phyloP scores from a whole-genome alignment of 2,797 vertebrate species.

The Sebastes nivosus region DNA sequence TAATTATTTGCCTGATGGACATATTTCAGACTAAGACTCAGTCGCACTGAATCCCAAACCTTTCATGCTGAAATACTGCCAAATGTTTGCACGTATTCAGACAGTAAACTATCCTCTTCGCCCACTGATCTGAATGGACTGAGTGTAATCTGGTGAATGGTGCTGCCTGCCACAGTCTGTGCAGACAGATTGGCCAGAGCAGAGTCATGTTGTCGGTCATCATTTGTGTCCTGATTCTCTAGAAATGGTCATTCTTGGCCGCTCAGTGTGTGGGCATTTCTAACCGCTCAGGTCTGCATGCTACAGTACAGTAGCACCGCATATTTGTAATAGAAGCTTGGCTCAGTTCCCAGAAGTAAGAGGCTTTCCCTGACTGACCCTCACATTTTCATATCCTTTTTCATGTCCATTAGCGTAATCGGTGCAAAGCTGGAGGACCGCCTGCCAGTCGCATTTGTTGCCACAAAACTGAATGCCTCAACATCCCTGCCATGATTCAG shows the following conservation, averaged over 20 bases:
- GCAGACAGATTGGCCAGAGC: neutral
- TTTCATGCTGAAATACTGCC: neutral
- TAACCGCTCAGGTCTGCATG: slow-evolving; percentile 10
- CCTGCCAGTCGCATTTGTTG: neutral
- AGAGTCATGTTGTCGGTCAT: slow-evolving; percentile 21
- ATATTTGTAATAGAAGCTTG: slow-evolving; percentile 43
- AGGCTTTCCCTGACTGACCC: slow-evolving; percentile 53
- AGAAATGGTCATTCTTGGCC: slow-evolving; percentile 34
- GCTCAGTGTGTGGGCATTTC: neutral
- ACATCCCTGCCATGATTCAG: neutral
- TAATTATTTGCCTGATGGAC: slow-evolving; percentile 26
- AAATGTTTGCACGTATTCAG: slow-evolving; percentile 2
- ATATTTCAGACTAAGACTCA: neutral
- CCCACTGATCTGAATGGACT: slow-evolving; percentile 44
- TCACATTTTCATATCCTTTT: slow-evolving; percentile 54
- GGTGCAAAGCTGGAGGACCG: slow-evolving; percentile 14
- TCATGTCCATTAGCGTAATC: slow-evolving; percentile 56
- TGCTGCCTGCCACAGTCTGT: slow-evolving; percentile 35
- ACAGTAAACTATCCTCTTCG: neutral
- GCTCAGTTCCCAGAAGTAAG: slow-evolving; percentile 56
- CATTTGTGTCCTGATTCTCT: slow-evolving; percentile 8
- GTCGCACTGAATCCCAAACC: neutral
- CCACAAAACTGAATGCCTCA: neutral
- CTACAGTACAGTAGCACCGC: slow-evolving; percentile 16
- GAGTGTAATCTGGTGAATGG: slow-evolving; percentile 51